phyloP scores from a whole-genome alignment of 2,113 vertebrate species.

The Lepus americanus region DNA sequence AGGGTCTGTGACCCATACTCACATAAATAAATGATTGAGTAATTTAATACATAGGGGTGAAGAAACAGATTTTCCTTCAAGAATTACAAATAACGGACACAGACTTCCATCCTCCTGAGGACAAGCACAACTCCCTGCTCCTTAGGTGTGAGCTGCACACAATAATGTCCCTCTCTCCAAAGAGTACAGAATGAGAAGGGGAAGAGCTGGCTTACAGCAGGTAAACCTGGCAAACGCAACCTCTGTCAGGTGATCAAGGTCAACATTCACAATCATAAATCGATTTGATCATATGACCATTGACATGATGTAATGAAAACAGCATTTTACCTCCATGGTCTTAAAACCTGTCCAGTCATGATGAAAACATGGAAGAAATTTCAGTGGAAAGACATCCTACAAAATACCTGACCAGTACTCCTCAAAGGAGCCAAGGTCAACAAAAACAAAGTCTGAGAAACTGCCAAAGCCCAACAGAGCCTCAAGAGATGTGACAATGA shows the following conservation, averaged over 20 bases:
- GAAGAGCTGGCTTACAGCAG: background rate
- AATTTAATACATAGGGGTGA: background rate
- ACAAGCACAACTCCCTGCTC: background rate
- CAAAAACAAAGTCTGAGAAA: conserved; percentile 9
- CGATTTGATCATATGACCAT: background rate
- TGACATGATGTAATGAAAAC: background rate
- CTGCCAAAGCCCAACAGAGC: background rate
- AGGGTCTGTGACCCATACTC: background rate
- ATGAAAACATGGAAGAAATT: background rate
- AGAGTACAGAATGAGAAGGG: background rate
- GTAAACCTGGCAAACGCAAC: background rate
- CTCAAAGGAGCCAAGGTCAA: background rate
- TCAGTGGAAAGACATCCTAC: background rate
- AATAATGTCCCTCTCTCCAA: background rate
- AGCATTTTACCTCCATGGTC: background rate
- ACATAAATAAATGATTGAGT: background rate
- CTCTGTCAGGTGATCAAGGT: background rate
- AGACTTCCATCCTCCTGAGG: background rate
- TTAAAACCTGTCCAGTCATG: background rate
- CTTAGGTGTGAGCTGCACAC: background rate
- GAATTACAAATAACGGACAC: background rate
- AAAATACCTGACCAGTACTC: background rate
- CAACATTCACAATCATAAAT: background rate
- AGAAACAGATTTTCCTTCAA: background rate
- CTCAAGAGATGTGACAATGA: background rate